Base-by-base conservation (phyloP, 1,140 invertebrate genomes). In the Brachionus rubens region DNA sequence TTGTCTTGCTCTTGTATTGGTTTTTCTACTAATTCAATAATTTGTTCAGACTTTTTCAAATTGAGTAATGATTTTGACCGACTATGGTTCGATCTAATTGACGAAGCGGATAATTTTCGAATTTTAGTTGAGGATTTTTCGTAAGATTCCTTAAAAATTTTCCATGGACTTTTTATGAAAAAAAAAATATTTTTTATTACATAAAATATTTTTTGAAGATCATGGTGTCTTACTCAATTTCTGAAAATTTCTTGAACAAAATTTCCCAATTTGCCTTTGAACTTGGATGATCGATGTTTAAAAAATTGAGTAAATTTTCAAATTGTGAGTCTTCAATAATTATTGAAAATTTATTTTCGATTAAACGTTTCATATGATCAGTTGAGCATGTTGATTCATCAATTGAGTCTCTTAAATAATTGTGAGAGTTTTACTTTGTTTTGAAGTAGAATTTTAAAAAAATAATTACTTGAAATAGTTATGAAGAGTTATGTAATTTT, bases 391-490 rank as follows among this genome's bases (percentile, higher is more conserved):
- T 50, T 50, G 30, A 48, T 26, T 72, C 50, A 14, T 30, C 46
- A 4, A 33, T 14, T 4, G 50, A 54, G 40, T 48, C 9, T 41
- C 68, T 72, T 30, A 46, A 70, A n/a, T n/a, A n/a, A n/a, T n/a
- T n/a, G n/a, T n/a, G n/a, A n/a, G n/a, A n/a, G n/a, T n/a, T n/a
- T n/a, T n/a, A n/a, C n/a, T n/a, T n/a, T n/a, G n/a, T n/a, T n/a
- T n/a, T n/a, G n/a, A n/a, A n/a, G n/a, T n/a, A n/a, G n/a, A n/a
- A n/a, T n/a, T n/a, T n/a, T n/a, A n/a, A n/a, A n/a, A n/a, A n/a
- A n/a, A n/a, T n/a, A n/a, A n/a, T 36, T 72, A 72, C 68, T 48
- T 72, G 14, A 72, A 72, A 54, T 50, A 72, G 19, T 33, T 72
- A 16, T 16, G 21, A 4, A 54, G 36, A 30, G 7, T 36, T 10